Evolutionary conservation across 2,888 invertebrate species (phyloP), one percentile per base, ranked within the genome.

Genomic region (Sarcophaga subvicina): DNA sequence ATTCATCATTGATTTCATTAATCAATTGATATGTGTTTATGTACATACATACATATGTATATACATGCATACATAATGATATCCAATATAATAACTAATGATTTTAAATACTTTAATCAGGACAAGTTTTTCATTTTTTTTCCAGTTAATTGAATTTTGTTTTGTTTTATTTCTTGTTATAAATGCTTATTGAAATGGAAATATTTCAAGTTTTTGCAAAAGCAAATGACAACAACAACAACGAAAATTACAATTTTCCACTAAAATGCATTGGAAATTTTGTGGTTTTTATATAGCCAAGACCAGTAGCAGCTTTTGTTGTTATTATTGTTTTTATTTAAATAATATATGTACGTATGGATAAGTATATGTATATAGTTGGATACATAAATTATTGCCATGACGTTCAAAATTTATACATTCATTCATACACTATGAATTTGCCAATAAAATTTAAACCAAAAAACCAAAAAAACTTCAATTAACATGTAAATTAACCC

Each of bases 101-200:
- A 75, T 14, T 62, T 37, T 37, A 10, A 20, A 62, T 45, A 5
- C n/a, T 81, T 77, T 27, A 73, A 78, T 69, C 81, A 75, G 81
- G 73, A 81, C 82, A 76, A 80, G 83, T 83, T 79, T 71, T 25
- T 76, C 69, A 2, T 59, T 54, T 20, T 25, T 6, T 2, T 37
- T 37, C 37, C 6, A 6, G 1, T 37, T 66, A 12, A 20, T 71
- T 73, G 67, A 60, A 67, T 80, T 37, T 37, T 37, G 37, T 37
- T 37, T 80, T 17, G n/a, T 8, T 67, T 25, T 73, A 49, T 62
- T 67, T 69, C 59, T 62, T 73, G 5, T 64, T 62, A 64, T 8
- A n/a, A 49, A 54, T 75, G 27, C 54, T 64, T 66, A 71, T 80
- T 85, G 59, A 80, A 49, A 76, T 83, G 83, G 78, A 83, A 83